Evolutionary conservation across 2,113 vertebrate genomes (phyloP), one percentile per base, ranked within the genome.

Genomic region (Ciconia boyciana): DNA sequence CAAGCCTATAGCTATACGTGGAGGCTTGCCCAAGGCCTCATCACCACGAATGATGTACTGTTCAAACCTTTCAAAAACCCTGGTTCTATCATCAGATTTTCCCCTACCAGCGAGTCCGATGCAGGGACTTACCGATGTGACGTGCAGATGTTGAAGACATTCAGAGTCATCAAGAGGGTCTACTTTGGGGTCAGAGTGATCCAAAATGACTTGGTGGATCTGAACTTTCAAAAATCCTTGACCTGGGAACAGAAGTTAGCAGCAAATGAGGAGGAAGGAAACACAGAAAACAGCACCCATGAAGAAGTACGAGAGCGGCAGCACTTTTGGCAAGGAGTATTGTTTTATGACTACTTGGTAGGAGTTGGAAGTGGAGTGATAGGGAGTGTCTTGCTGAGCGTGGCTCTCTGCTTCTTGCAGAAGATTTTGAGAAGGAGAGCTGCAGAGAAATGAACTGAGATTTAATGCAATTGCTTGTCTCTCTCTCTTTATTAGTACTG

Each of bases 91-190:
- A 20, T 99, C 65, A 76, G 84, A 9, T 96, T 99, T 62, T 91
- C 96, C 29, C 94, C 98, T 1, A 85, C 97, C 12, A 82, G 26
- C 29, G 99, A 99, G 87, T 87, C 88, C 3, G 97, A 98, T 6
- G 97, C 98, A n/a, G 99, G 99, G 2, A 99, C 99, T 0, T 99
- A 99, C 32, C 93, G 98, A 6, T 99, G 99, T 20, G 98, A 99
- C 1, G 98, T 99, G 78, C 98, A 97, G 89, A 90, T 97, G 52
- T 16, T 91, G 3, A 93, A 54, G 82, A 97, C 93, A 9, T 60
- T 97, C 49, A 98, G 28, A 21, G 39, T 98, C 25, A 85, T 99
- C 81, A 99, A 99, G 97, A 98, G 98, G 77, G 62, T 98, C 58
- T 99, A 99, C 92, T 99, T 98, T 94, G 99, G 98, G 10, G 65